These are phyloP conservation scores for Callocephalon fimbriatum DNA, from an alignment of 2,113 vertebrate genomes.

Conservation along the genomic window DNA sequence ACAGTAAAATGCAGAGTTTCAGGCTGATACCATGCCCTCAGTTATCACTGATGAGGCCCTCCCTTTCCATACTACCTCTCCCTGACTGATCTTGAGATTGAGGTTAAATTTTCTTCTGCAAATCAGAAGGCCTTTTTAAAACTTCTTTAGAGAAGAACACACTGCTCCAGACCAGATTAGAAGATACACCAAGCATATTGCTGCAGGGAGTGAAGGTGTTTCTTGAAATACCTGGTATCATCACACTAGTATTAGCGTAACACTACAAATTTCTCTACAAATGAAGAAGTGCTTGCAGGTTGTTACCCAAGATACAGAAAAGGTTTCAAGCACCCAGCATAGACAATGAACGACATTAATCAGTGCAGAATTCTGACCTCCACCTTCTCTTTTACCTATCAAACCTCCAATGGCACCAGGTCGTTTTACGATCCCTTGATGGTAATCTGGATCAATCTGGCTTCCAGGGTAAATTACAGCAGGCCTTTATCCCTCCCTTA, in stretches of 20 bases:
- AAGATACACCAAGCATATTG: neutral
- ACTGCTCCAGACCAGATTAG: neutral
- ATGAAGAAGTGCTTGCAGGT: neutral
- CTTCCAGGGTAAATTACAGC: neutral
- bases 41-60: neutral
- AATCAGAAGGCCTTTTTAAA: neutral
- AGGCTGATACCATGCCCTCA: neutral
- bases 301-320: neutral
- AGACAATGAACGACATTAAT: neutral
- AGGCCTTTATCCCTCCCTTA: neutral
- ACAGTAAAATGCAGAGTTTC: neutral
- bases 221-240: neutral
- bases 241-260: neutral
- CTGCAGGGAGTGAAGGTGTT: neutral
- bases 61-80: neutral
- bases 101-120: neutral
- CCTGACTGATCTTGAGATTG: neutral
- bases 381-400: neutral
- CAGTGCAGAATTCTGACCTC: neutral
- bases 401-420: neutral
- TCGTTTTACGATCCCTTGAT: neutral
- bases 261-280: neutral
- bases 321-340: neutral
- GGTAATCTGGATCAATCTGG: neutral
- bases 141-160: neutral